These are phyloP conservation scores for Pseudeuparius sepicola DNA, from an alignment of 2,888 invertebrate species.

Conservation along the genomic window DNA sequence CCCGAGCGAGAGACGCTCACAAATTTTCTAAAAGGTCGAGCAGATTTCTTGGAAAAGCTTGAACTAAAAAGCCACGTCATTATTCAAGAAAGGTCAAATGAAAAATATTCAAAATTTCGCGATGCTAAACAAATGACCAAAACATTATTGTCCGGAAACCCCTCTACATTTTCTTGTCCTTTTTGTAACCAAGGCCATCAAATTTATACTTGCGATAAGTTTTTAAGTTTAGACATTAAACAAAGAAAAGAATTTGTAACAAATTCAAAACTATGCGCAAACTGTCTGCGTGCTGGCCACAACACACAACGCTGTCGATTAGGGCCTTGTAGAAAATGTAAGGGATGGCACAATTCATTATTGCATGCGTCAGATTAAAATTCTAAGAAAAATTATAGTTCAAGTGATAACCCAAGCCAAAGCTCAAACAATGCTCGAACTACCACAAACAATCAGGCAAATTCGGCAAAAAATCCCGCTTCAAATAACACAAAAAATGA, in stretches of 20 bases:
- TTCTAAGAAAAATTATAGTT: no score
- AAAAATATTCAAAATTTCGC: no score
- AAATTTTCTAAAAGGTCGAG: slow-evolving; percentile 5
- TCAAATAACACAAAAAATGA: no score
- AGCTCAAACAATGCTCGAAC: no score
- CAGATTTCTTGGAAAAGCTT: slow-evolving; percentile 8
- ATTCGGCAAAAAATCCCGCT: no score
- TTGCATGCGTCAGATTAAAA: no score
- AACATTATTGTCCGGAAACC: no score
- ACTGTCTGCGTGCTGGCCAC: slow-evolving; percentile 7
- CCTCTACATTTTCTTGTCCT: slow-evolving; percentile 7
- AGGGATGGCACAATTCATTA: slow-evolving; percentile 1
- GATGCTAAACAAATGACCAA: no score
- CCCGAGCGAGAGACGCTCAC: slow-evolving; percentile 5
- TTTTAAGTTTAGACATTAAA: not conserved
- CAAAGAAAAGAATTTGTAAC: slow-evolving; percentile 4
- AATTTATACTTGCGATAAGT: slow-evolving; percentile 11
- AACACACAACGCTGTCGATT: slow-evolving; percentile 5
- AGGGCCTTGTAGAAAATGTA: slow-evolving; percentile 9
- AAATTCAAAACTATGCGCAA: slow-evolving; percentile 6
- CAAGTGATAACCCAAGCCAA: no score
- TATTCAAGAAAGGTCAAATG: not conserved
- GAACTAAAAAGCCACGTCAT: slow-evolving; percentile 2
- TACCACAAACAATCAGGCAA: no score
- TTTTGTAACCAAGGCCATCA: slow-evolving; percentile 9